Conservation (phyloP, 1,140 invertebrate species). For the Marisa cornuarietis region DNA sequence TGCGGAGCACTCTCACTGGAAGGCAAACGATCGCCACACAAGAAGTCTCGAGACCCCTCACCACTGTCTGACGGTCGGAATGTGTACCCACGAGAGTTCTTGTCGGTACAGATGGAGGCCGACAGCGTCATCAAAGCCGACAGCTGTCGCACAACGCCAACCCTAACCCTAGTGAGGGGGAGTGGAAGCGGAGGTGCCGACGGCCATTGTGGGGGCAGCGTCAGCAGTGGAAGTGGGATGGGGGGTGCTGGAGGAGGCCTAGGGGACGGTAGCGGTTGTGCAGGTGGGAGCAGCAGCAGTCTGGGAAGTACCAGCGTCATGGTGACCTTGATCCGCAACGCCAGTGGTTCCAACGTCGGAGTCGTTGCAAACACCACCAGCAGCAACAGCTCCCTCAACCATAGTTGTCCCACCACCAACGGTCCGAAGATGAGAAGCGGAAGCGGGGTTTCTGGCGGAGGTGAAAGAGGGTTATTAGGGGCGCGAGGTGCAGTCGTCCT, state of each 20-base stretch:
- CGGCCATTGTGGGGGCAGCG: neutral
- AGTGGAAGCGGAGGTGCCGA: slow-evolving; percentile 3
- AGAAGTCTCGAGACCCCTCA: neutral
- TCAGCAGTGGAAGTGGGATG: neutral
- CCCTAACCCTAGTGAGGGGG: slow-evolving; percentile 52
- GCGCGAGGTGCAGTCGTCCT: too few species aligned
- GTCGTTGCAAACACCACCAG: neutral
- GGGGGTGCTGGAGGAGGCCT: neutral
- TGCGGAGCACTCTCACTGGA: too few species aligned
- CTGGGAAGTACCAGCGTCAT: neutral
- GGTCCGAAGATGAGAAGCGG: neutral
- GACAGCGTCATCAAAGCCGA: neutral
- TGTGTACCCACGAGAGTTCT: neutral
- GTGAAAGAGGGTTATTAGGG: too few species aligned
- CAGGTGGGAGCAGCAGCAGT: neutral
- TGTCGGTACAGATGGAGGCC: neutral
- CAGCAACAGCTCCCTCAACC: neutral
- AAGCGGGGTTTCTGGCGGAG: too few species aligned
- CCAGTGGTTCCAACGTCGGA: neutral
- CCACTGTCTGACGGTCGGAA: neutral
- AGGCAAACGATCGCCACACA: neutral
- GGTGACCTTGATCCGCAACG: neutral
- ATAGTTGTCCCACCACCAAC: neutral
- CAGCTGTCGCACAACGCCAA: neutral
- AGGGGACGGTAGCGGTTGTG: neutral